phyloP scores from a whole-genome alignment of 2,797 vertebrate genomes.

The Galagoides demidoff region DNA sequence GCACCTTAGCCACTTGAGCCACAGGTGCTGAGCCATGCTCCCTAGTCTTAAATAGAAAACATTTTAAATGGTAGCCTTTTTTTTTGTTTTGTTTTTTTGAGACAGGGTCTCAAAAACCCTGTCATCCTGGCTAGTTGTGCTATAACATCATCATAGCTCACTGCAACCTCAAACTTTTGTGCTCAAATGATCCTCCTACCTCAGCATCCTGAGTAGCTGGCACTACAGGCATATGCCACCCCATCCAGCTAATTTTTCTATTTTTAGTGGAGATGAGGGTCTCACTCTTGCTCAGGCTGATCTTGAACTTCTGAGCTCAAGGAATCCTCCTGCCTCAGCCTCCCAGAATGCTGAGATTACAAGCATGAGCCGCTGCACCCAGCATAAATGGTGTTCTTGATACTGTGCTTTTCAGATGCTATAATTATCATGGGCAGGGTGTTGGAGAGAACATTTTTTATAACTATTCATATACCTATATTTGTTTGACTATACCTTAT shows the following conservation, averaged over 20 bases:
- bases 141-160: background rate
- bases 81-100: background rate
- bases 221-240: too few relatives aligned
- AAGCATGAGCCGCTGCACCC: background rate
- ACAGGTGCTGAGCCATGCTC: background rate
- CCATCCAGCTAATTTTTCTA: background rate
- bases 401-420: constrained; percentile 4
- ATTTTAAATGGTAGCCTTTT: constrained; percentile 17
- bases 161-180: background rate
- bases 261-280: background rate
- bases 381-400: background rate
- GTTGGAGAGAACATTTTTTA: constrained; percentile 9
- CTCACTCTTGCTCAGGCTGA: background rate
- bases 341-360: background rate
- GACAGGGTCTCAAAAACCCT: background rate
- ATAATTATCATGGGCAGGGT: background rate
- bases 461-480: background rate
- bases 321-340: background rate
- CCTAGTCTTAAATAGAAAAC: constrained; percentile 6
- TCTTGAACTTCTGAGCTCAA: background rate
- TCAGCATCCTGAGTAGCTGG: background rate
- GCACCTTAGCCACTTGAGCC: too few relatives aligned
- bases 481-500: constrained; percentile 29
- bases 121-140: background rate
- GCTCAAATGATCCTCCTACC: background rate